Percentiles rank a stretch among this genome's conserved stretches.
Conservation (phyloP, 2,888 invertebrate species). For the Spatulosminthurus flaviceps region DNA sequence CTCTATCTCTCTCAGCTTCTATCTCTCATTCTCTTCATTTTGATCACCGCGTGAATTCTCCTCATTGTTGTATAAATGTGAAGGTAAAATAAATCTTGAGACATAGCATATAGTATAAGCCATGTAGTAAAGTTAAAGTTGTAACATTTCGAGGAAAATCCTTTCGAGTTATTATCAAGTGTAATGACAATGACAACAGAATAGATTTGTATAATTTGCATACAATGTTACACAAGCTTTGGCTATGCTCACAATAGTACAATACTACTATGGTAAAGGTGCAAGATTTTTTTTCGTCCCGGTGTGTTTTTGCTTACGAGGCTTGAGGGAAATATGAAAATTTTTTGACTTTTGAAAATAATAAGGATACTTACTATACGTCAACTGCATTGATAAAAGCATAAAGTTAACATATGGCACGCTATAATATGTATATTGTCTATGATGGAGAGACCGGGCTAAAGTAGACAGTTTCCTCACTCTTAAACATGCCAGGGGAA, state of each 20-base stretch:
- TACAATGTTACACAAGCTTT: slow-evolving; percentile 14
- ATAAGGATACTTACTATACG: too few species aligned
- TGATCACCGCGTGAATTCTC: slow-evolving; percentile 22
- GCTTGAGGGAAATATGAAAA: too few species aligned
- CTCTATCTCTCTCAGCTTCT: slow-evolving; percentile 2
- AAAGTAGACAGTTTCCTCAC: too few species aligned
- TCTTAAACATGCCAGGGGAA: background rate
- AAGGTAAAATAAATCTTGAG: slow-evolving; percentile 23
- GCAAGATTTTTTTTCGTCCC: background rate
- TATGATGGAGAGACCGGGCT: background rate
- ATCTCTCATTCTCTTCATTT: slow-evolving; percentile 26
- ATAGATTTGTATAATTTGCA: slow-evolving; percentile 30
- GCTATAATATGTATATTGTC: background rate
- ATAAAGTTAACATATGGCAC: background rate
- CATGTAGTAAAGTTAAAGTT: background rate
- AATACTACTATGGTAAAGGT: too few species aligned
- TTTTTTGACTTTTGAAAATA: too few species aligned
- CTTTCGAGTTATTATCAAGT: slow-evolving; percentile 6
- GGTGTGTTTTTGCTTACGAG: too few species aligned
- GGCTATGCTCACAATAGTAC: too few species aligned
- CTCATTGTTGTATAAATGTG: slow-evolving; percentile 15
- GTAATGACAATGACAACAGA: slow-evolving; percentile 13
- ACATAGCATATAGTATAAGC: too few species aligned
- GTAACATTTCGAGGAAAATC: background rate
- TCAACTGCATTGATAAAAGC: too few species aligned